These are phyloP conservation scores for Ashinkailepas kermadecensis DNA, from an alignment of 2,888 invertebrate genomes.

Conservation along the genomic window DNA sequence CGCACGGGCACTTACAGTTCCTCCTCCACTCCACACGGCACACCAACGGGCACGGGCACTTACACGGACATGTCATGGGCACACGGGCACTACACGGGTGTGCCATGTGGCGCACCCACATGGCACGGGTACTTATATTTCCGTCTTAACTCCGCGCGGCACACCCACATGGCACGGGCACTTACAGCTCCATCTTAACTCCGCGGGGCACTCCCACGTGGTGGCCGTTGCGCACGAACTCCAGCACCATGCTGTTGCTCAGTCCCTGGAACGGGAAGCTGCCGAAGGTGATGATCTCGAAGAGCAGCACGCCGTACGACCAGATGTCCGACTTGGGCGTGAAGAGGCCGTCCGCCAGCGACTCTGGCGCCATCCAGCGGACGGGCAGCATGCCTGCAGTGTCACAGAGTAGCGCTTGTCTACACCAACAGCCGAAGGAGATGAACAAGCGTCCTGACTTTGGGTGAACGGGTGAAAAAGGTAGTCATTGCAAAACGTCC, in stretches of 20 bases:
- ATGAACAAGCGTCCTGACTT: too few species aligned
- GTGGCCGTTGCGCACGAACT: conserved; percentile 67
- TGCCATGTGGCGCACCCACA: too few species aligned
- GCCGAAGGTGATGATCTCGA: conserved; percentile 81
- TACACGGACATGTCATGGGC: too few species aligned
- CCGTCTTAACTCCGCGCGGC: too few species aligned
- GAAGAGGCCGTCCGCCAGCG: conserved; percentile 70
- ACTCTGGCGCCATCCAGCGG: conserved; percentile 90
- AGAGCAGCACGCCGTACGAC: conserved; percentile 80
- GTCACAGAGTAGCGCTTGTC: conserved; percentile 8
- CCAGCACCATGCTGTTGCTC: conserved; percentile 74
- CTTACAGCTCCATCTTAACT: conserved; percentile 65
- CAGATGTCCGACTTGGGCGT: conserved; percentile 81
- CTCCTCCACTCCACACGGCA: too few species aligned
- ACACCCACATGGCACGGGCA: not conserved
- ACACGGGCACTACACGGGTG: too few species aligned
- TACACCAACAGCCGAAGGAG: too few species aligned
- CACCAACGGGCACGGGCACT: too few species aligned
- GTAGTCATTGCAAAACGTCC: too few species aligned
- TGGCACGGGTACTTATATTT: too few species aligned
- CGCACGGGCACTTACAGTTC: too few species aligned
- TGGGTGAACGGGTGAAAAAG: too few species aligned
- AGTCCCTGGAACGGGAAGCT: conserved; percentile 83
- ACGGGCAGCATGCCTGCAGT: conserved; percentile 66
- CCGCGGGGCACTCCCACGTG: conserved; percentile 66